These are phyloP conservation scores for Cynocephalus volans DNA, from an alignment of 2,113 vertebrate genomes.

Conservation along the genomic window DNA sequence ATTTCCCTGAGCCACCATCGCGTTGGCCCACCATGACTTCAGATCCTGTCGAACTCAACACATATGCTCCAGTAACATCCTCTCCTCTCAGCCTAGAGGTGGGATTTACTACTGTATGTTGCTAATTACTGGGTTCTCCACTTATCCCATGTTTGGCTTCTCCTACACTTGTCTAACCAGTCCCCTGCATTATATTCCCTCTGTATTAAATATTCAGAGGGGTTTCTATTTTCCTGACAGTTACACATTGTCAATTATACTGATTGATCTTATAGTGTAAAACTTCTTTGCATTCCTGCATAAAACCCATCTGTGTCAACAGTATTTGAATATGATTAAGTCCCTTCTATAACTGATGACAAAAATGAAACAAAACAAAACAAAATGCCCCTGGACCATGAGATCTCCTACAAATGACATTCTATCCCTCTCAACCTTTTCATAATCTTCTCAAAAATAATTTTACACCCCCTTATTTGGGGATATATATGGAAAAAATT, in stretches of 20 bases:
- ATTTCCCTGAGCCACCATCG: not conserved
- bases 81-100: not conserved
- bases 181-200: not conserved
- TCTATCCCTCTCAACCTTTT: too few relatives aligned
- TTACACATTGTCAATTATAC: not conserved
- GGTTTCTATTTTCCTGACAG: not conserved
- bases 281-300: not conserved
- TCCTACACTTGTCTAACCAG: not conserved
- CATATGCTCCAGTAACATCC: not conserved
- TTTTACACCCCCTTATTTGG: too few relatives aligned
- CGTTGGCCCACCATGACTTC: not conserved
- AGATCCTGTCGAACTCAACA: not conserved
- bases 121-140: not conserved
- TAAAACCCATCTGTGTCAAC: not conserved
- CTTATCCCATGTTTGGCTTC: not conserved
- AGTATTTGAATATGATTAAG: not conserved
- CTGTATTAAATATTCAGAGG: not conserved
- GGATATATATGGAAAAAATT: too few relatives aligned
- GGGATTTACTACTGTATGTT: not conserved
- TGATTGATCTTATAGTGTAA: constrained; percentile 7
- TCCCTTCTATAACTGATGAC: not conserved
- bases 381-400: not conserved
- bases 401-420: not conserved
- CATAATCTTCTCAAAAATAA: too few relatives aligned
- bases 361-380: not conserved